Evolutionary conservation across 2,113 vertebrate species (phyloP).

Genomic region (Jacana jacana): DNA sequence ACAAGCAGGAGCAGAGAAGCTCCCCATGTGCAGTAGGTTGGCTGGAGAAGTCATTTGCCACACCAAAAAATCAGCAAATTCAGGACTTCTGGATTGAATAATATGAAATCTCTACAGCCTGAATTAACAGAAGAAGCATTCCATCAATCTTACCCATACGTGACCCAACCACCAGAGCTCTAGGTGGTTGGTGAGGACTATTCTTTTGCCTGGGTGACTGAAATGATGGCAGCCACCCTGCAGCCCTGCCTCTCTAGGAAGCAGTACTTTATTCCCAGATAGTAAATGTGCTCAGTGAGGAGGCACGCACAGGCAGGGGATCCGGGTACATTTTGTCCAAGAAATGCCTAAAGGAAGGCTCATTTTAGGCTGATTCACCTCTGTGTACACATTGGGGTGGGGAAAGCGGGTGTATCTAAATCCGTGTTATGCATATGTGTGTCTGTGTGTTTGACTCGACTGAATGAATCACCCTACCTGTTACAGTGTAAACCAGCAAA

Average conservation of each 20-base stretch:
- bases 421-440: not conserved
- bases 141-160: not conserved
- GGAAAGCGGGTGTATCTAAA: not conserved
- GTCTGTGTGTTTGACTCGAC: slow-evolving; percentile 37
- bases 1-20: not conserved
- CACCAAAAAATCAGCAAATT: not conserved
- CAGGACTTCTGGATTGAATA: not conserved
- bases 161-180: not conserved
- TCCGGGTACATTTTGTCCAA: not conserved
- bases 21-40: accelerated
- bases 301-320: not conserved
- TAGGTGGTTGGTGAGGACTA: not conserved
- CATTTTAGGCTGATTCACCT: not conserved
- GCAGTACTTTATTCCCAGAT: not conserved
- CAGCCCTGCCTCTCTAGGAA: not conserved
- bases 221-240: not conserved
- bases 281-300: not conserved
- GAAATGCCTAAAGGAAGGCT: not conserved
- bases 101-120: not conserved
- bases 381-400: not conserved
- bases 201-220: not conserved
- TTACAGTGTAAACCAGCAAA: slow-evolving; percentile 72
- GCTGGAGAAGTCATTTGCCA: not conserved
- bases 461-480: slow-evolving; percentile 73
- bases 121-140: not conserved